Evolutionary conservation across 2,113 vertebrate species (phyloP), one percentile per base, ranked within the genome.

Genomic region (Callipepla californica): DNA sequence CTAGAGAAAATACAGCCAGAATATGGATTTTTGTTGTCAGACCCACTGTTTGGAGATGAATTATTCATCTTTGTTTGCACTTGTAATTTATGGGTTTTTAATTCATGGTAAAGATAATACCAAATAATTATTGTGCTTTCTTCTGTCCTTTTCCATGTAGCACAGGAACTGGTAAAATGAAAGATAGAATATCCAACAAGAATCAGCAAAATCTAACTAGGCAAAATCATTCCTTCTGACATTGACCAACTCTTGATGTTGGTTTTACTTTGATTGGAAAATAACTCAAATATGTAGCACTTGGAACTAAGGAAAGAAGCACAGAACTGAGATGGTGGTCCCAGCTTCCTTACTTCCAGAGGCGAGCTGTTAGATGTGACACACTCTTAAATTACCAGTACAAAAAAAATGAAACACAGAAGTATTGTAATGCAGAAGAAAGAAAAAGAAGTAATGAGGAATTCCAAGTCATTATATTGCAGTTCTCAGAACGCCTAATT

Each of bases 1-100:
- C 51, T 67, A 57, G 59, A 72, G 59, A 90, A 78, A 80, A 91
- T 34, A 68, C 6, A 51, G 28, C 8, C 80, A 87, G n/a, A 79
- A 79, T 61, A 68, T 65, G 47, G 20, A 63, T 84, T 92, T 91
- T 91, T 6, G 50, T 65, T 55, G 22, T 85, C 28, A 85, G 45
- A 28, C 23, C 11, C 23, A 42, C 19, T 86, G 34, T 68, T 73
- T 72, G 22, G 62, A 89, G 34, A 74, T 51, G 58, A 92, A 87
- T 80, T 50, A 87, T 92, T 93, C 1, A 59, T 70, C 5, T 84
- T 82, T 78, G 25, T 1, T 68, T 83, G n/a, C 40, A 83, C 17
- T 66, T 50, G n/a, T 38, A 68, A 73, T 70, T 78, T 77, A 73
- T 94, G 75, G 63, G 61, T 59, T 77, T 94, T 85, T 75, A 89